Base-by-base conservation (phyloP, 2,888 invertebrate genomes). In the Drosophila putrida region DNA sequence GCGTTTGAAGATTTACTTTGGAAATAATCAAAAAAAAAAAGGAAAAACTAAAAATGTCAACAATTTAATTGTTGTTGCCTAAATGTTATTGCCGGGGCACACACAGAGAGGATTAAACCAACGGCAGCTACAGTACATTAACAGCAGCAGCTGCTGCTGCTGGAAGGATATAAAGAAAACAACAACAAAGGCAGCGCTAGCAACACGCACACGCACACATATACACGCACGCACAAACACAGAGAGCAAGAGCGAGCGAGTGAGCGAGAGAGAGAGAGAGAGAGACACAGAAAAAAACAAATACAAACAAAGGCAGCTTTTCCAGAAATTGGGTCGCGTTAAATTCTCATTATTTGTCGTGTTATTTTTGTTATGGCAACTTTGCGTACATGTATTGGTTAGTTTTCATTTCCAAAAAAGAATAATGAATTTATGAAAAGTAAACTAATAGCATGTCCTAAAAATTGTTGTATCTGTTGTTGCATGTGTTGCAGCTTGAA, bases 311-410 rank as follows among this genome's bases (percentile, higher is more conserved):
- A 76, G 78, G 43, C 55, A 85, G 83, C 78, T 83, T 83, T 80
- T 86, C 80, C 82, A 68, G 78, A 79, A 89, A 85, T 85, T 85
- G 82, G 84, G 84, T 85, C 84, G 89, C 76, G 72, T 58, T 33
- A 64, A 41, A 65, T 76, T 70, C 43, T 51, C 51, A 20, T 35
- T 46, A 51, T 33, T 69, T 51, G 49, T 55, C 44, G 53, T 74
- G 39, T 51, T 55, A n/a, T 41, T 82, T 61, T 61, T 74, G 79
- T 82, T 79, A 82, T 84, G 88, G 75, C 73, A 79, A 87, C 73
- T 68, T 70, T 64, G 55, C 57, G 43, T 75, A 60, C 53, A 64
- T 82, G 88, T 61, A 63, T 72, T 61, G 73, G 88, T 82, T 36
- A 82, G 82, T 84, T 60, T 50, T 31, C 31, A 33, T 11, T 31